These are phyloP conservation scores for Dinoponera quadriceps DNA, from an alignment of 1,140 invertebrate genomes.

Conservation along the genomic window DNA sequence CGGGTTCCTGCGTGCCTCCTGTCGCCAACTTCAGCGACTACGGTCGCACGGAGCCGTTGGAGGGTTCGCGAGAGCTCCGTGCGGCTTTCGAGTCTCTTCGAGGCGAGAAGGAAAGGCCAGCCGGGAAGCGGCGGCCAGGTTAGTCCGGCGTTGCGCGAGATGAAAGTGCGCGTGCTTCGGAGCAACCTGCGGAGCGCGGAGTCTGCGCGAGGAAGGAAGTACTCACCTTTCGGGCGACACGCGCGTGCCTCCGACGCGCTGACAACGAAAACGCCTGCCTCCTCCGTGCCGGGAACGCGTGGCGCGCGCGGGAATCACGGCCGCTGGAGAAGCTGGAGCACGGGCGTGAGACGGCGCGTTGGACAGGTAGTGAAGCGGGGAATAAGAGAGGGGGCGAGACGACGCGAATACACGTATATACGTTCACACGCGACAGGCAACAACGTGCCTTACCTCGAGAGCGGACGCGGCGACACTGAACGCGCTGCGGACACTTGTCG, in stretches of 20 bases:
- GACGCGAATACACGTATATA: constrained; percentile 20
- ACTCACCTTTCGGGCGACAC: constrained; percentile 69
- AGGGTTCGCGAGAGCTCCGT: not conserved
- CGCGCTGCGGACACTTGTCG: constrained; percentile 82
- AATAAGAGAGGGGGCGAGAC: constrained; percentile 7
- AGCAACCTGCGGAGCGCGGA: constrained; percentile 49
- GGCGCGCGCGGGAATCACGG: constrained; percentile 12
- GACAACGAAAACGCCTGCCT: constrained; percentile 65
- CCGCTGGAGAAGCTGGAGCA: not conserved
- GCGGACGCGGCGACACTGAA: constrained; percentile 85
- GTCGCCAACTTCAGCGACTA: not conserved
- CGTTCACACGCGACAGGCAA: constrained; percentile 50
- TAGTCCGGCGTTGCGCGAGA: constrained; percentile 26
- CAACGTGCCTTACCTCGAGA: constrained; percentile 82
- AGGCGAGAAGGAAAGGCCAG: constrained; percentile 43
- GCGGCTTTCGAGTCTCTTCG: constrained; percentile 1
- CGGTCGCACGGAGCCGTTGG: not conserved
- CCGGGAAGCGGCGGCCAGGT: constrained; percentile 4
- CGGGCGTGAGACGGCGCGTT: not conserved
- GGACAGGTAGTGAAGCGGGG: constrained; percentile 1
- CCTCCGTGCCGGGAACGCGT: constrained; percentile 31
- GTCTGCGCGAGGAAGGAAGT: constrained; percentile 75
- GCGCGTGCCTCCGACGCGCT: constrained; percentile 65
- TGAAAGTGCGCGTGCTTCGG: constrained; percentile 48
- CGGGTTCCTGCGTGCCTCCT: constrained; percentile 8